phyloP scores from a whole-genome alignment of 2,888 invertebrate species.

The Cerastis leucographa region DNA sequence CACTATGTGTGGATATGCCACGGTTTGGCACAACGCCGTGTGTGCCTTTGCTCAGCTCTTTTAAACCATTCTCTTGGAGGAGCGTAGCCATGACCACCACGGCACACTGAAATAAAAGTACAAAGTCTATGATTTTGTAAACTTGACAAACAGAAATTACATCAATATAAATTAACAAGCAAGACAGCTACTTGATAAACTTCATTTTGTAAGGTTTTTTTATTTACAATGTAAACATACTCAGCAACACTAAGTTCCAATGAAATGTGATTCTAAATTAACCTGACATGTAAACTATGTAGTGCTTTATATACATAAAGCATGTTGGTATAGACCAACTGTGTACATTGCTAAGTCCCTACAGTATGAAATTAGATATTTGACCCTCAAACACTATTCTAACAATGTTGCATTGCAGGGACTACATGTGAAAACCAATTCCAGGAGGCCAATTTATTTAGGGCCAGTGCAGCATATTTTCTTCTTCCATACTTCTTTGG shows the following conservation, averaged over 20 bases:
- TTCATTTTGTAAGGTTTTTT: neutral
- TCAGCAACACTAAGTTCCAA: conserved; percentile 22
- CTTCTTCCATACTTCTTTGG: neutral
- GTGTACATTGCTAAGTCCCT: conserved; percentile 40
- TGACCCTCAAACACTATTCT: conserved; percentile 38
- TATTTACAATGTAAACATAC: neutral
- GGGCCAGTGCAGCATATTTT: neutral
- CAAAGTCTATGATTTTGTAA: conserved; percentile 8
- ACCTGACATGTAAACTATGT: conserved; percentile 11
- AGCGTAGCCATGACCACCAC: conserved; percentile 94
- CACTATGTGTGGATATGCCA: conserved; percentile 83
- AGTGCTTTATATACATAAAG: conserved; percentile 2
- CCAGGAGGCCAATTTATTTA: neutral
- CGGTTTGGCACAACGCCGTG: conserved; percentile 84
- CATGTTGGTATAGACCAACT: conserved; percentile 22
- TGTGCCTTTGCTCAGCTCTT: conserved; percentile 93
- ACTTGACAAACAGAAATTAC: neutral
- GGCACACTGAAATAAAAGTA: conserved; percentile 80
- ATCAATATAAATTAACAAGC: conserved; percentile 3
- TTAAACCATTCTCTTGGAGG: conserved; percentile 96
- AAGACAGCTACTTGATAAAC: conserved; percentile 3
- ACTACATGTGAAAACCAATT: conserved; percentile 7
- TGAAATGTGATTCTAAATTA: conserved; percentile 32
- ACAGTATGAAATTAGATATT: conserved; percentile 54
- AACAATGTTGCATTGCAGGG: conserved; percentile 2